A percentile compares a stretch with the other conserved stretches of the same genome.
These are phyloP conservation scores for Tetanocera ferruginea DNA, from an alignment of 2,888 invertebrate species.

Conservation along the genomic window DNA sequence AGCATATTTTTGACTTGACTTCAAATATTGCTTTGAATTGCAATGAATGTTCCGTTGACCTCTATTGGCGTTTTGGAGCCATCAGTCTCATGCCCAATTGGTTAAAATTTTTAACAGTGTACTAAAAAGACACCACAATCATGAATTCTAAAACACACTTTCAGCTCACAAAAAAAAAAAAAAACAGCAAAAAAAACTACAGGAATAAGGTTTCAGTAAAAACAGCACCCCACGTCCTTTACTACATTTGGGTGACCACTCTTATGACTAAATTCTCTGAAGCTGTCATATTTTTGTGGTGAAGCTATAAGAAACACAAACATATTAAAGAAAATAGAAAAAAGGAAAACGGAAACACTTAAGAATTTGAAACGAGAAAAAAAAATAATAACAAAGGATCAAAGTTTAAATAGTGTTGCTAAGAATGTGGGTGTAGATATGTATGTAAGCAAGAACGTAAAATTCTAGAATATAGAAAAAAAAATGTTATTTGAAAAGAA, in stretches of 20 bases:
- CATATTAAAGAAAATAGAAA: not conserved
- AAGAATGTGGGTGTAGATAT: not conserved
- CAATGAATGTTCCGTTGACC: too few species aligned
- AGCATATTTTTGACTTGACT: too few species aligned
- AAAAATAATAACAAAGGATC: not conserved
- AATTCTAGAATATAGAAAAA: not conserved
- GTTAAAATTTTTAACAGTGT: not conserved
- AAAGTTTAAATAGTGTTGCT: not conserved
- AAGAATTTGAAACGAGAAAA: not conserved
- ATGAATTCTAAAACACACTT: not conserved
- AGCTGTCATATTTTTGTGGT: not conserved
- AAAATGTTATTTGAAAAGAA: not conserved
- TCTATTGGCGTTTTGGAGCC: too few species aligned
- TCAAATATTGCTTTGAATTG: too few species aligned
- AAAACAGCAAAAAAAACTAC: too few species aligned
- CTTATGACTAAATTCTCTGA: not conserved
- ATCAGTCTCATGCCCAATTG: too few species aligned
- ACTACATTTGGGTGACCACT: not conserved
- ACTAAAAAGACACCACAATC: not conserved
- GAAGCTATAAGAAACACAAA: not conserved
- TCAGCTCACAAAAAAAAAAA: not conserved
- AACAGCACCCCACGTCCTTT: not conserved
- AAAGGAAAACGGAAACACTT: not conserved
- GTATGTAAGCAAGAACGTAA: not conserved
- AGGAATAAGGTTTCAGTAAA: not conserved